These are phyloP conservation scores for Macropus fuliginosus DNA, from an alignment of 2,797 vertebrate genomes.

Conservation along the genomic window DNA sequence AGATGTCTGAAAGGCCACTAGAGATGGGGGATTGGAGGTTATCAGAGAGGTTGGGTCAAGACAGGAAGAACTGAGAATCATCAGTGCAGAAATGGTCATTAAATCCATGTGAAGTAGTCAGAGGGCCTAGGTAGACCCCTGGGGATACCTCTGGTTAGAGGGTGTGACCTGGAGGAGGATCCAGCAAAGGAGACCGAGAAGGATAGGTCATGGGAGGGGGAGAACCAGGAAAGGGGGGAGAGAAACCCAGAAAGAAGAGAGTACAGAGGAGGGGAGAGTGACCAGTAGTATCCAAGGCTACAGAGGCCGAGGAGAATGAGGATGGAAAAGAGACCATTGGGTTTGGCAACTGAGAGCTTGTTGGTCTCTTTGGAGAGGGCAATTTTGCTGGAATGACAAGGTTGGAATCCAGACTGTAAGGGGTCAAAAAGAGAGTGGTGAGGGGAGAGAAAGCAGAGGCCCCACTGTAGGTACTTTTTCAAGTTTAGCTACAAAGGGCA, in stretches of 20 bases:
- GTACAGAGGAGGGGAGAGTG: not conserved
- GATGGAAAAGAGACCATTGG: not conserved
- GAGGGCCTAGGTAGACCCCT: not conserved
- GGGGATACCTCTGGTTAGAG: not conserved
- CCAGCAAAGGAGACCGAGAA: not conserved
- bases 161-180: not conserved
- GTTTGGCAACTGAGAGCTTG: not conserved
- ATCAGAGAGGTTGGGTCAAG: no score
- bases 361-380: not conserved
- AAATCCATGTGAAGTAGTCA: not conserved
- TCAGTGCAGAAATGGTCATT: not conserved
- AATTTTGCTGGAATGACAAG: not conserved
- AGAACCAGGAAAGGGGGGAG: no score
- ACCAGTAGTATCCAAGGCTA: not conserved
- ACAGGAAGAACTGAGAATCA: not conserved
- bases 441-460: not conserved
- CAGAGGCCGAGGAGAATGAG: no score
- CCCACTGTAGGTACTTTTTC: not conserved
- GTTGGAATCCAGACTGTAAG: not conserved
- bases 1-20: not conserved
- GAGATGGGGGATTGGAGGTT: not conserved
- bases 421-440: not conserved
- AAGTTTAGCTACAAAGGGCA: not conserved
- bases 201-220: not conserved
- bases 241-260: not conserved